phyloP scores from a whole-genome alignment of 2,113 vertebrate species.

The Connochaetes taurinus region DNA sequence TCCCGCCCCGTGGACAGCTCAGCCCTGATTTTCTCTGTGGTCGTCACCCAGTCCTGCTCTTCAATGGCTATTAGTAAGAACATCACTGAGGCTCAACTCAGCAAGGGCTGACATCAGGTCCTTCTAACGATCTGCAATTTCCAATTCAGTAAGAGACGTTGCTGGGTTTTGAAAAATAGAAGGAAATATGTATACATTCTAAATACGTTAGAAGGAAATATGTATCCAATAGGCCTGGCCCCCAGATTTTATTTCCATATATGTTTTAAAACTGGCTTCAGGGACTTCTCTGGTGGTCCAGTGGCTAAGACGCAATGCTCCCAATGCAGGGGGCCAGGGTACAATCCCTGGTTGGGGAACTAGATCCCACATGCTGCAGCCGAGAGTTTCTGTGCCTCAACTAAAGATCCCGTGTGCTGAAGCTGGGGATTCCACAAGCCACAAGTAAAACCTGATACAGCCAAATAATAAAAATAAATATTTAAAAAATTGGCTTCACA shows the following conservation, averaged over 20 bases:
- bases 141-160: background rate
- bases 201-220: background rate
- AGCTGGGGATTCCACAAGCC: background rate
- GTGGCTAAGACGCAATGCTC: background rate
- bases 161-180: background rate
- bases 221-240: background rate
- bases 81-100: background rate
- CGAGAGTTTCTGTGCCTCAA: background rate
- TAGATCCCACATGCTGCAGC: background rate
- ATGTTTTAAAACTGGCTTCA: background rate
- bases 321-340: background rate
- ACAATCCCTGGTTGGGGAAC: background rate
- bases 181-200: background rate
- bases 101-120: background rate
- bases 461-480: background rate
- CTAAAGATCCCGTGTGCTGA: background rate
- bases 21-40: background rate
- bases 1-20: no score
- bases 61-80: background rate
- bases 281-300: background rate
- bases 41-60: background rate
- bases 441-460: background rate
- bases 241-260: background rate
- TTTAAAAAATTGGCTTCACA: background rate
- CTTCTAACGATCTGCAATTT: background rate